Base-by-base conservation (phyloP, 2,113 vertebrate genomes). In the Tricholaema leucomelas region DNA sequence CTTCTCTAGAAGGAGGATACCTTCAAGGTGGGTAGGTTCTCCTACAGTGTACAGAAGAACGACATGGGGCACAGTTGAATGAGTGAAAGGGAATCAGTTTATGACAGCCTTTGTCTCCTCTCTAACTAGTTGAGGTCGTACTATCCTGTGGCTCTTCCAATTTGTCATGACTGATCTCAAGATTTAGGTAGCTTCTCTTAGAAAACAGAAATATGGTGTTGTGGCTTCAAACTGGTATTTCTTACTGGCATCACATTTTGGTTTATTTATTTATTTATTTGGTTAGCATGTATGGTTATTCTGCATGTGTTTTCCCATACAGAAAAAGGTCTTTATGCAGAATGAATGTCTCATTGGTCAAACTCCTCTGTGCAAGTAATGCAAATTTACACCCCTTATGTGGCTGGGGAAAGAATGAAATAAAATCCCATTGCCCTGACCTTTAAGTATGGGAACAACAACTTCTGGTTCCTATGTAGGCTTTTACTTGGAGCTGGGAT, bases 351-450 rank as follows among this genome's bases (percentile, higher is more conserved):
- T 96, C 87, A 93, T 94, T 85, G 94, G 85, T 85, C 90, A 94
- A 90, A 79, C 8, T 6, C 55, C 66, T 87, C 85, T 92, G 55
- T 81, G 48, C 81, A 36, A 87, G 54, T n/a, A n/a, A n/a, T 92
- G 71, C 92, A 94, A 95, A 95, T 91, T 78, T 73, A 87, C 81
- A 85, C 83, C 82, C 91, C 76, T 66, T 95, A 61, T 91, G 77
- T 91, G 64, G 44, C 75, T 94, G 24, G 31, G 72, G 63, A 82
- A 94, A 83, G 55, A 64, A 84, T 85, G 77, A 91, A 94, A 87
- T 66, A 87, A 78, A 91, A 73, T 52, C 70, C 38, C 74, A 42
- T 69, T 84, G 75, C 42, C 56, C 38, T 81, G 59, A 59, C 8
- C 8, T 12, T 15, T 50, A 96, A 94, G 87, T 66, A 74, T 4